Conservation (phyloP, 1,140 invertebrate genomes). For the Phenacoccus solenopsis region DNA sequence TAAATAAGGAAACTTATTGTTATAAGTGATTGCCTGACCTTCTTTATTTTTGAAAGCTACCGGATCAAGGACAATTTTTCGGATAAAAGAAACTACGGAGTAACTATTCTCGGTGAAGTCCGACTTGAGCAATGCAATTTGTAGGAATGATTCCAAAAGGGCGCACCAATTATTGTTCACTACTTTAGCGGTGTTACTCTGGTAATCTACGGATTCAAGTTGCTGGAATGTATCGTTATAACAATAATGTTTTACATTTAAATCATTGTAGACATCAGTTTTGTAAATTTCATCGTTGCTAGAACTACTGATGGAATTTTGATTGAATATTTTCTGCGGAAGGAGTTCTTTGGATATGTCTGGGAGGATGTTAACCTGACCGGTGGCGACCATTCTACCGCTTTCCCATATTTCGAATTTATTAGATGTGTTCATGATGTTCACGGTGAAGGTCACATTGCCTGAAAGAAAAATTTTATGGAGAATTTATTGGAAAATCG, state of each 20-base stretch:
- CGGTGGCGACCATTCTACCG: neutral
- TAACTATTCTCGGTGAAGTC: neutral
- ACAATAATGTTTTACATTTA: neutral
- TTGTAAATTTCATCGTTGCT: neutral
- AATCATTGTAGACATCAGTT: conserved; percentile 1
- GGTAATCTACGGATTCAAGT: neutral
- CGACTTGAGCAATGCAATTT: neutral
- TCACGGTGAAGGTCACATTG: neutral
- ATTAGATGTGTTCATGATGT: neutral
- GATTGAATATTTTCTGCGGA: neutral
- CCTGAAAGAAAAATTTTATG: neutral
- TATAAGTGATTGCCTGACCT: neutral
- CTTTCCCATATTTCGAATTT: conserved; percentile 6
- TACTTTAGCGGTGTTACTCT: neutral
- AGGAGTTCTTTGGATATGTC: neutral
- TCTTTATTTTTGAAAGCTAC: neutral
- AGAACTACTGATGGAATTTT: neutral
- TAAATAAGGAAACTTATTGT: too few relatives aligned
- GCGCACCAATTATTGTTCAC: neutral
- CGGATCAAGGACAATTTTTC: neutral
- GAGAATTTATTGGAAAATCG: too few relatives aligned
- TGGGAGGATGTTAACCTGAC: neutral
- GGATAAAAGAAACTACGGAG: neutral
- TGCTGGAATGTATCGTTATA: neutral
- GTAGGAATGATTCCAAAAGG: neutral